Evolutionary conservation across 2,113 vertebrate genomes (phyloP).

Genomic region (Suncus etruscus): DNA sequence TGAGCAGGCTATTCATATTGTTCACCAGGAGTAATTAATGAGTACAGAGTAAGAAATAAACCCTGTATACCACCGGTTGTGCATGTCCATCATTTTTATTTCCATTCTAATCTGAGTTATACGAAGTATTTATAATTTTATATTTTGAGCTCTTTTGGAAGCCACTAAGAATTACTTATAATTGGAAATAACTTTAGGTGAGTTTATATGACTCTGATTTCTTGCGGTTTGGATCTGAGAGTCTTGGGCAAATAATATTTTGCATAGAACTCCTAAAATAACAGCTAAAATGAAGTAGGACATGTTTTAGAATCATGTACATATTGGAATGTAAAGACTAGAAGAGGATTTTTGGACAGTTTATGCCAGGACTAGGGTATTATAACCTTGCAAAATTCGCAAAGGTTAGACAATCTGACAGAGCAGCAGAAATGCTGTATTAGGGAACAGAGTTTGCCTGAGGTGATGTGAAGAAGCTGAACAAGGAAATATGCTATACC

Average conservation of each 20-base stretch:
- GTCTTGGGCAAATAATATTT: conserved; percentile 12
- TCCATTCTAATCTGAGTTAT: neutral
- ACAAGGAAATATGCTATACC: conserved; percentile 52
- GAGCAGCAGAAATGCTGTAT: conserved; percentile 38
- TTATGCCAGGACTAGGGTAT: neutral
- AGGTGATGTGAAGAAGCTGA: conserved; percentile 68
- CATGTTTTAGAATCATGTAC: neutral
- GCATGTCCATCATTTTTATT: neutral
- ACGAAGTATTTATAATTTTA: conserved; percentile 5
- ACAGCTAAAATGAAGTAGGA: neutral
- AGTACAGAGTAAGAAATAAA: too few species aligned
- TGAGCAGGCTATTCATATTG: too few species aligned
- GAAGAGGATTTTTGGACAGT: conserved; percentile 4
- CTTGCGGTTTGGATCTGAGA: neutral
- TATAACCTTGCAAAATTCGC: conserved; percentile 43
- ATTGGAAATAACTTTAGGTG: neutral
- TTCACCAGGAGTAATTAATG: too few species aligned
- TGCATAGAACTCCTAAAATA: conserved; percentile 5
- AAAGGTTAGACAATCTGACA: conserved; percentile 10
- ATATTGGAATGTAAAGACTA: neutral
- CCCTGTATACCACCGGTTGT: too few species aligned
- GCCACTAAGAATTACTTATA: neutral
- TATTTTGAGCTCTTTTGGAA: neutral
- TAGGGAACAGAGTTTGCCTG: conserved; percentile 59
- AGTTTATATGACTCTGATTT: conserved; percentile 1